Base-by-base conservation (phyloP, 2,113 vertebrate genomes). In the Laticauda laticaudata region DNA sequence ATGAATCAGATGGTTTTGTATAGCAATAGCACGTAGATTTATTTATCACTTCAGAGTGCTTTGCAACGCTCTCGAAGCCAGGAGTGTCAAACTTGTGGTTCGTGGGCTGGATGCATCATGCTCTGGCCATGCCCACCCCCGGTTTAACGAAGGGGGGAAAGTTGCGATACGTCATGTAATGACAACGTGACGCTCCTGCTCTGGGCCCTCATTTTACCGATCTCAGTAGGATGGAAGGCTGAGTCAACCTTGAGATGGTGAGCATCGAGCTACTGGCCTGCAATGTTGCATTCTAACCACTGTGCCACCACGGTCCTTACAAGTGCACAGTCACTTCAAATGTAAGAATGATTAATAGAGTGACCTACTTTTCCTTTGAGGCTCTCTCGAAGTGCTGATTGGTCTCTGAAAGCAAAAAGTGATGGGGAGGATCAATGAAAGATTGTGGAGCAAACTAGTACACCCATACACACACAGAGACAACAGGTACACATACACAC, bases 341-440 rank as follows among this genome's bases (percentile, higher is more conserved):
- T 8, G 20, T 26, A 51, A 24, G 18, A 87, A 14, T 20, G 12
- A n/a, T 87, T 24, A 45, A 51, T 21, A 2, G n/a, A 10, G 15
- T 10, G 18, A 87, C 92, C 12, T 90, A 93, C 92, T 43, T 93
- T 93, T 86, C 92, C 92, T 54, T 54, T 86, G 14, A 93, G 92
- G 21, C 56, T 90, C 11, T 93, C 81, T 39, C 81, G 92, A 53
- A 93, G 56, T 24, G 55, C 81, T 0, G 85, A 55, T 48, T 87
- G 88, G 26, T 90, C 81, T 64, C 92, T 93, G 89, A 26, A 92
- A 85, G 24, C 9, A 53, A 56, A 69, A 26, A 89, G 34, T 34
- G 18, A 45, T 45, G 48, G 57, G 29, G 69, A 24, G 10, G 48
- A 18, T 85, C 87, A 86, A 39, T 45, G 21, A 5, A 86, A 29